Evolutionary conservation across 2,888 invertebrate genomes (phyloP).

Genomic region (Stenoptilia bipunctidactyla): DNA sequence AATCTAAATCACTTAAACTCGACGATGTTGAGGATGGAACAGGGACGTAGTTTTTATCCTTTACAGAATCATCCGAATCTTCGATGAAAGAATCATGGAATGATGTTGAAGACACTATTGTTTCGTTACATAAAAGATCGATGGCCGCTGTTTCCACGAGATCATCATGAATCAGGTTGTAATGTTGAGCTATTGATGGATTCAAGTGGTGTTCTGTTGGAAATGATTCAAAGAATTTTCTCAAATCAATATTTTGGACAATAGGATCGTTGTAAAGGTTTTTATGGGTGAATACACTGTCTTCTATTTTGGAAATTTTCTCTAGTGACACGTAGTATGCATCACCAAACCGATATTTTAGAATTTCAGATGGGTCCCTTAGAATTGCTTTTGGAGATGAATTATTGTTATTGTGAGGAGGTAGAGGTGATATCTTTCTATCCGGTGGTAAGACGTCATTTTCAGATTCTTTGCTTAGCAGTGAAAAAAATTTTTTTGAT

Average conservation of each 20-base stretch:
- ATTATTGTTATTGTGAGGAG: conserved; percentile 4
- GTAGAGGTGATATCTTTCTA: conserved; percentile 5
- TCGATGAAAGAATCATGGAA: conserved; percentile 7
- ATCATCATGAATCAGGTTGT: conserved; percentile 3
- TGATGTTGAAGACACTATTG: conserved; percentile 5
- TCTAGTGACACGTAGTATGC: no score
- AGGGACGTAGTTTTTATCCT: background rate
- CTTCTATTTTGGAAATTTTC: no score
- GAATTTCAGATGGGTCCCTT: background rate
- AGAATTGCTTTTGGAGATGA: conserved; percentile 7
- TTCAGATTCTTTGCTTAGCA: conserved; percentile 2
- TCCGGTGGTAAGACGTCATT: conserved; percentile 8
- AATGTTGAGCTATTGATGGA: conserved; percentile 6
- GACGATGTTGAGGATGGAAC: no score
- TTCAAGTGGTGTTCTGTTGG: conserved; percentile 5
- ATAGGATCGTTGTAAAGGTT: conserved; percentile 6
- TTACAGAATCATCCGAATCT: conserved; percentile 4
- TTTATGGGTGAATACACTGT: conserved; percentile 1
- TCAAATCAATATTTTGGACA: conserved; percentile 8
- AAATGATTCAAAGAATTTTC: conserved; percentile 7
- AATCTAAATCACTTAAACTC: conserved; percentile 5
- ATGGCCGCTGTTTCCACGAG: conserved; percentile 5
- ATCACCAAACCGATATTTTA: no score
- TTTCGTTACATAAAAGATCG: conserved; percentile 8
- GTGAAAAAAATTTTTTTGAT: conserved; percentile 7